Conservation (phyloP, 2,113 vertebrate genomes). For the Anguilla japonica region DNA sequence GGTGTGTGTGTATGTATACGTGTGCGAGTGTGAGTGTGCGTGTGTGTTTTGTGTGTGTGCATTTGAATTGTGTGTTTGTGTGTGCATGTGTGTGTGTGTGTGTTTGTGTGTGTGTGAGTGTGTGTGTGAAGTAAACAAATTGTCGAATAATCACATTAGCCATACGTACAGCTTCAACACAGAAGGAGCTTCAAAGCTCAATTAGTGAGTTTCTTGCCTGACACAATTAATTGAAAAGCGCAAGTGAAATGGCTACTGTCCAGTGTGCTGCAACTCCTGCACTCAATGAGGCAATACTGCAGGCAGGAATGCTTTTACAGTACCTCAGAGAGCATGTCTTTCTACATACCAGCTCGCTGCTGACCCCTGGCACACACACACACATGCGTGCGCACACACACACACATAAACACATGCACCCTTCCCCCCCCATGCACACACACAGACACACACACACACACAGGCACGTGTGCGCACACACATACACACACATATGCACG, state of each 20-base stretch:
- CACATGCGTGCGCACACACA: too few relatives aligned
- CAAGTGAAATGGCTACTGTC: neutral
- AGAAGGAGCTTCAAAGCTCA: neutral
- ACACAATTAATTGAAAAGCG: conserved; percentile 4
- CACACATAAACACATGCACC: neutral
- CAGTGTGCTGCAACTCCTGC: neutral
- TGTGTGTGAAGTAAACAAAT: neutral
- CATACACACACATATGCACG: too few relatives aligned
- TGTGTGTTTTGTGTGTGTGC: conserved; percentile 32
- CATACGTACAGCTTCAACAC: neutral
- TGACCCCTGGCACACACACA: neutral
- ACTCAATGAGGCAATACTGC: neutral
- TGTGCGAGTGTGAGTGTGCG: conserved; percentile 31
- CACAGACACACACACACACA: neutral
- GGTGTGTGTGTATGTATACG: conserved; percentile 2
- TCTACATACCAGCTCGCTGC: neutral
- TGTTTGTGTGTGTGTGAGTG: conserved; percentile 50
- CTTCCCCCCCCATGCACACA: neutral
- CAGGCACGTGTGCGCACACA: neutral
- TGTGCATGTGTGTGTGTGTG: conserved; percentile 9
- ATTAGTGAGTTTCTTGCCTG: neutral
- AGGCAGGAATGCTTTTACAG: neutral
- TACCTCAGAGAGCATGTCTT: neutral
- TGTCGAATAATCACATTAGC: neutral
- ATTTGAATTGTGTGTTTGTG: conserved; percentile 35